Conservation (phyloP, 2,888 invertebrate species). For the Isoperla grammatica region DNA sequence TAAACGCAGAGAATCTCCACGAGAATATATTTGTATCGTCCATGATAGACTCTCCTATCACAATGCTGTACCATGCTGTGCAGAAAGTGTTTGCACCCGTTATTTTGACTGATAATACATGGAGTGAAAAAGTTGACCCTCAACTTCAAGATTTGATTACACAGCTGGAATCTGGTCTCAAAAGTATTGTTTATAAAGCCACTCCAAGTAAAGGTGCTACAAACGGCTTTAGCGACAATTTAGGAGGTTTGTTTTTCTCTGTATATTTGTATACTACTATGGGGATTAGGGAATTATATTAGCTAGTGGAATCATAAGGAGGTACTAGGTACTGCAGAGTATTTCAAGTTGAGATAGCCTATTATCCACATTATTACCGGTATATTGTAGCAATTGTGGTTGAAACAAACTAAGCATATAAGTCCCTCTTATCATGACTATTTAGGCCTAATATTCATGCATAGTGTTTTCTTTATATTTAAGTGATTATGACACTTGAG, state of each 20-base stretch:
- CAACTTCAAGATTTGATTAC: constrained; percentile 46
- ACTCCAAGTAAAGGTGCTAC: constrained; percentile 17
- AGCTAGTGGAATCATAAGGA: no score
- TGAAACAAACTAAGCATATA: no score
- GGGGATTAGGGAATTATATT: not conserved
- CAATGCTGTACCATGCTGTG: constrained; percentile 55
- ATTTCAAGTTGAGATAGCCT: no score
- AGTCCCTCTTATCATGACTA: no score
- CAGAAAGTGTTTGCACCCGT: constrained; percentile 54
- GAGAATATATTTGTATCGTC: constrained; percentile 54
- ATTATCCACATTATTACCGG: no score
- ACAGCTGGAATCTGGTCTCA: constrained; percentile 46
- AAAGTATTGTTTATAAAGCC: constrained; percentile 38
- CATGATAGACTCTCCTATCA: constrained; percentile 53
- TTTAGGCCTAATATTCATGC: no score
- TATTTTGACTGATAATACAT: constrained; percentile 36
- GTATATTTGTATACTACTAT: not conserved
- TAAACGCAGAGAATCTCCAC: constrained; percentile 55
- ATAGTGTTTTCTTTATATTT: constrained; percentile 30
- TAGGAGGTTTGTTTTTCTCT: constrained; percentile 1
- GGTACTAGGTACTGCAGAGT: no score
- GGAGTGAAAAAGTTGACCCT: constrained; percentile 44
- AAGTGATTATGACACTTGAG: constrained; percentile 59
- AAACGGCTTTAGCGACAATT: constrained; percentile 13
- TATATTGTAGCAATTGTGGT: no score